Percentiles rank a stretch among this genome's conserved stretches.
Evolutionary conservation across 2,797 vertebrate genomes (phyloP).

Genomic region (Pseudochromis fuscus): DNA sequence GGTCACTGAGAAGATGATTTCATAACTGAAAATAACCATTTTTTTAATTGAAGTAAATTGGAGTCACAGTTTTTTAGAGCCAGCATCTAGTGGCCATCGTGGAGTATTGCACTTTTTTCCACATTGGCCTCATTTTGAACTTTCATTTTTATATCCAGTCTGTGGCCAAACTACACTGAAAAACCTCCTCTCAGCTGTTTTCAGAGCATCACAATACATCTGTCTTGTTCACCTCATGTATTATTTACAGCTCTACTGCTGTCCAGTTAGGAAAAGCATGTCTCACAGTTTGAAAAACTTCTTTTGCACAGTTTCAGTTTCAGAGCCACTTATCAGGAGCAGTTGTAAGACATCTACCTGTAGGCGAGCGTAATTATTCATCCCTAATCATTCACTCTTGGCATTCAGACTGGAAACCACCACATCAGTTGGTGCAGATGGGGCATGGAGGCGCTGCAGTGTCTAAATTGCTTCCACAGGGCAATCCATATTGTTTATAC

Average conservation of each 20-base stretch:
- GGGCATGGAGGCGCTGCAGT: conserved; percentile 1
- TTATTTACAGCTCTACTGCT: neutral
- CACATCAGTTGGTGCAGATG: conserved; percentile 29
- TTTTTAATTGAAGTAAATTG: too few relatives aligned
- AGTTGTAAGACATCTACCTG: conserved; percentile 31
- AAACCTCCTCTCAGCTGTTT: neutral
- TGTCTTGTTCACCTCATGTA: neutral
- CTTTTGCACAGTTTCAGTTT: neutral
- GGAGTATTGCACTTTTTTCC: too few relatives aligned
- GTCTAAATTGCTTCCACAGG: conserved; percentile 63
- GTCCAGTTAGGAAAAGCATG: neutral
- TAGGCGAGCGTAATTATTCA: conserved; percentile 31
- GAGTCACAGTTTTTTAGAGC: too few relatives aligned
- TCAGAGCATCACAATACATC: neutral
- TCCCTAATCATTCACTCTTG: conserved; percentile 38
- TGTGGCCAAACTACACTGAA: neutral
- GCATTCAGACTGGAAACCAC: conserved; percentile 48
- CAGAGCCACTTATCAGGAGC: conserved; percentile 8
- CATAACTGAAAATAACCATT: too few relatives aligned
- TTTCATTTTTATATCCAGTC: too few relatives aligned
- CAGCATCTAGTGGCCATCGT: too few relatives aligned
- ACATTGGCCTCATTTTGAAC: too few relatives aligned
- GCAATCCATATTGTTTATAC: conserved; percentile 61
- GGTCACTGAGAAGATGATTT: too few relatives aligned
- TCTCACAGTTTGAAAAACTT: neutral